phyloP scores from a whole-genome alignment of 2,113 vertebrate genomes.

The Hylia prasina region DNA sequence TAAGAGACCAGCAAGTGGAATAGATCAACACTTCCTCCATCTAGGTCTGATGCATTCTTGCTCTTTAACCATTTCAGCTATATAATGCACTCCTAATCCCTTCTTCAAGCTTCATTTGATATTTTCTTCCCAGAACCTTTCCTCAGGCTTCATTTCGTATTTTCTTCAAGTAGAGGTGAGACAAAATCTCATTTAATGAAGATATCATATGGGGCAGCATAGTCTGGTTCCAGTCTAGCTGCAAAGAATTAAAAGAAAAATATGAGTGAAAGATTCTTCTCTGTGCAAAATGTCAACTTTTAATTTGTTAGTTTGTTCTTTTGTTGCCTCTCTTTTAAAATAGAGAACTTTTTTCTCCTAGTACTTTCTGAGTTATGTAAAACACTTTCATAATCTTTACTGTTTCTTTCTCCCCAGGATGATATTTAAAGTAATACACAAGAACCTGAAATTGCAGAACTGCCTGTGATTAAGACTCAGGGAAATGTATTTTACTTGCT shows the following conservation, averaged over 20 bases:
- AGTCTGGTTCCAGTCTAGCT: neutral
- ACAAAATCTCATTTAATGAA: neutral
- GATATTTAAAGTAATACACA: slow-evolving; percentile 18
- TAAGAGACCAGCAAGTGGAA: neutral
- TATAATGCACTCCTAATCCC: neutral
- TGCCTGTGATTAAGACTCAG: slow-evolving; percentile 35
- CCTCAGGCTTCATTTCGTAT: neutral
- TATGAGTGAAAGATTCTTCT: neutral
- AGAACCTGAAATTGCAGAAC: slow-evolving; percentile 12
- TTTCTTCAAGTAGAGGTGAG: neutral
- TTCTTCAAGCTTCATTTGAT: neutral
- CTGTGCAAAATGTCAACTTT: neutral
- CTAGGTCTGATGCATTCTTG: neutral
- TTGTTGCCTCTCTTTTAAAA: neutral
- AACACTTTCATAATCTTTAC: neutral
- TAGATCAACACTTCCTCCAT: neutral
- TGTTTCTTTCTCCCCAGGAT: slow-evolving; percentile 8
- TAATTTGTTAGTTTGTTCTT: neutral
- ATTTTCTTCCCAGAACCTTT: neutral
- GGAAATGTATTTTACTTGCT: slow-evolving; percentile 27
- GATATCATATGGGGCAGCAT: neutral
- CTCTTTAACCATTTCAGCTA: neutral
- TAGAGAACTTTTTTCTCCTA: neutral
- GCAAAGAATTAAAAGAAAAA: neutral
- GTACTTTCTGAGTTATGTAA: slow-evolving; percentile 8